These are phyloP conservation scores for Stomatorhinus walkeri DNA, from an alignment of 2,797 vertebrate species.

Conservation along the genomic window DNA sequence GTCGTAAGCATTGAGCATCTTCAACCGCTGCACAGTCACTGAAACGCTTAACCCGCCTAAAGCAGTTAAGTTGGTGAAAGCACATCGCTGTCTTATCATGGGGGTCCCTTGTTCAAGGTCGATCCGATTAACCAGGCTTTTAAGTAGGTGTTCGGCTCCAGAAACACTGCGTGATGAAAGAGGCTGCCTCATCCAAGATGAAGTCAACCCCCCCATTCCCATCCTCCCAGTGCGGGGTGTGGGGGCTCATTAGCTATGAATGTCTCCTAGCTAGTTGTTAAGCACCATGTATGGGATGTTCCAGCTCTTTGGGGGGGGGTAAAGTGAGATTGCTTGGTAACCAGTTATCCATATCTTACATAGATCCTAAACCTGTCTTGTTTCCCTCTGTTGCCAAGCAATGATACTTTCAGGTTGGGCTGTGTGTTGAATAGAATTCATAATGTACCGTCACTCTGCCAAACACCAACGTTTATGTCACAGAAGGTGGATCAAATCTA, in stretches of 20 bases:
- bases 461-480: neutral
- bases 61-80: neutral
- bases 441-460: neutral
- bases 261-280: constrained; percentile 18
- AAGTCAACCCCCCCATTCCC: neutral
- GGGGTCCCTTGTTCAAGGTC: neutral
- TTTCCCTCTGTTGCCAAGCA: neutral
- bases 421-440: neutral
- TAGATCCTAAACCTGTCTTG: neutral
- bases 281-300: constrained; percentile 2
- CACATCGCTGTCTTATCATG: neutral
- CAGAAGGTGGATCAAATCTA: neutral
- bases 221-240: neutral
- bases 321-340: neutral
- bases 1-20: neutral
- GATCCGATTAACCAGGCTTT: neutral
- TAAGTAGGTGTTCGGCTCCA: neutral
- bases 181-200: neutral
- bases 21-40: neutral
- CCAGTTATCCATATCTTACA: neutral
- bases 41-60: neutral
- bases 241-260: constrained; percentile 23
- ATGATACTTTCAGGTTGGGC: neutral
- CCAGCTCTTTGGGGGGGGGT: constrained; percentile 10
- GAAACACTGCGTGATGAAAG: neutral